Base-by-base conservation (phyloP, 2,888 invertebrate genomes). In the Suillia variegata region DNA sequence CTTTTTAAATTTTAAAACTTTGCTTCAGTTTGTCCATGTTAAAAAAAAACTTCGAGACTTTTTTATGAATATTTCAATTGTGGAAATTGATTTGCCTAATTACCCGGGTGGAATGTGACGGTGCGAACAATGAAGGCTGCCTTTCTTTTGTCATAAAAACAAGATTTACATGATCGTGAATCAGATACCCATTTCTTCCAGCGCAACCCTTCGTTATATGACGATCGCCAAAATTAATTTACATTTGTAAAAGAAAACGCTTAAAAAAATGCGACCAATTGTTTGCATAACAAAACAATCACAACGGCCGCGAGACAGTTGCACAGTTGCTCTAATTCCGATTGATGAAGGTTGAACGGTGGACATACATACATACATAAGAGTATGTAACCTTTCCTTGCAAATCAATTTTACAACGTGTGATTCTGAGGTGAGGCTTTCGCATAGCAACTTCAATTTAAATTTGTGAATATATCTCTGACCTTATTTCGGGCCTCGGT, bases 301-400 rank as follows among this genome's bases (percentile, higher is more conserved):
- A 49, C 17, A n/a, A 21, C 21, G 45, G 48, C 54, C 45, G 33
- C 24, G 56, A 12, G n/a, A 8, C 38, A 38, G 38, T n/a, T n/a
- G n/a, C n/a, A 56, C 56, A 51, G 56, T 56, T 56, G 56, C 51
- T 50, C 50, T 56, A 56, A 56, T 56, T 56, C 56, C 38, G 34
- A 50, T 42, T 56, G 56, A 56, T 49, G 56, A 56, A 56, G 56
- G 56, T 51, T n/a, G n/a, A n/a, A n/a, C n/a, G n/a, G n/a, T n/a
- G n/a, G n/a, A n/a, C n/a, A n/a, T n/a, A n/a, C n/a, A n/a, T n/a
- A n/a, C n/a, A n/a, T n/a, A n/a, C n/a, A n/a, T n/a, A n/a, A n/a
- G n/a, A n/a, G n/a, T n/a, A n/a, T n/a, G n/a, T n/a, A n/a, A n/a
- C n/a, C n/a, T n/a, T n/a, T n/a, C n/a, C n/a, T n/a, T n/a, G n/a